A percentile compares a stretch with the other conserved stretches of the same genome.
Evolutionary conservation across 2,888 invertebrate genomes (phyloP).

Genomic region (Platycheirus albimanus): DNA sequence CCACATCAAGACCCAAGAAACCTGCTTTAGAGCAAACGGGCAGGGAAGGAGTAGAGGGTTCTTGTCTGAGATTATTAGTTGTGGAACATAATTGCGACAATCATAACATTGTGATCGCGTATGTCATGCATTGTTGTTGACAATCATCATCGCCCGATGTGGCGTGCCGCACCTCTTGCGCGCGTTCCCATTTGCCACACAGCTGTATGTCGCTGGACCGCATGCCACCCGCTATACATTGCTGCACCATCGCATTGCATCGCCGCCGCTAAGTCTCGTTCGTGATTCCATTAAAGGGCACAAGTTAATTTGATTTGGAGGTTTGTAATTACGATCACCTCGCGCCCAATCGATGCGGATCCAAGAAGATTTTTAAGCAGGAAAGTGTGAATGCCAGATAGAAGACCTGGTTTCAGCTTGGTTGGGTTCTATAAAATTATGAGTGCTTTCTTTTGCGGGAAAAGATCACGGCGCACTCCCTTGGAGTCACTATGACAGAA

Average conservation of each 20-base stretch:
- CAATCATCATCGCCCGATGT: constrained; percentile 66
- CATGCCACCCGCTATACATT: background rate
- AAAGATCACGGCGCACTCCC: constrained; percentile 32
- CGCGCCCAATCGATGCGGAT: constrained; percentile 34
- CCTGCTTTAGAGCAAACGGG: background rate
- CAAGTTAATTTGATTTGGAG: constrained; percentile 72
- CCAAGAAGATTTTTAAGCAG: background rate
- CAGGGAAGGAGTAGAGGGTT: constrained; percentile 19
- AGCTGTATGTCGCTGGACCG: constrained; percentile 52
- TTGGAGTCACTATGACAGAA: constrained; percentile 52
- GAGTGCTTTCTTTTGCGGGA: constrained; percentile 58
- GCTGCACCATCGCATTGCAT: background rate
- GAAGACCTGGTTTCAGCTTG: background rate
- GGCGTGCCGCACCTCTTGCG: constrained; percentile 62
- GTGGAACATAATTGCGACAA: constrained; percentile 71
- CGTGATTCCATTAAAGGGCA: constrained; percentile 74
- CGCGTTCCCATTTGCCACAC: constrained; percentile 41
- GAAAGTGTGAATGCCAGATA: constrained; percentile 5
- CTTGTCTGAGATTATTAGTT: constrained; percentile 56
- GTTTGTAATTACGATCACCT: constrained; percentile 71
- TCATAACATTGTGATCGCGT: constrained; percentile 73
- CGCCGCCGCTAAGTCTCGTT: constrained; percentile 51
- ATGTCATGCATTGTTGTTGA: constrained; percentile 74
- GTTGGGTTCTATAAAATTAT: constrained; percentile 33
- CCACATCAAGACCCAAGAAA: constrained; percentile 46